These are phyloP conservation scores for Scatophagus argus DNA, from an alignment of 2,113 vertebrate species.

Conservation along the genomic window DNA sequence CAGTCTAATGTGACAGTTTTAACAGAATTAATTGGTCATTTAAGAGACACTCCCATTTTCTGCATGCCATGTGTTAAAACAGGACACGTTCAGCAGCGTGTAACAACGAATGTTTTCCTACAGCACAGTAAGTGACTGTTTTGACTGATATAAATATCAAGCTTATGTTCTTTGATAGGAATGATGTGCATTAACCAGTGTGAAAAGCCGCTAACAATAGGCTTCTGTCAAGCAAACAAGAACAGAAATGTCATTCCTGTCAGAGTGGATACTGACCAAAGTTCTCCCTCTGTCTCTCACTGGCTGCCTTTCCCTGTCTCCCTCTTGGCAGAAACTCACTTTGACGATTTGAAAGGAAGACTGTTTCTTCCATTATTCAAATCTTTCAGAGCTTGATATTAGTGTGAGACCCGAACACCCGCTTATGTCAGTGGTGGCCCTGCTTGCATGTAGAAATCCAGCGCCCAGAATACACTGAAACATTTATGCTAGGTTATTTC, in stretches of 20 bases:
- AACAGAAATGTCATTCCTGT: constrained; percentile 85
- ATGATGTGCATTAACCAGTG: constrained; percentile 79
- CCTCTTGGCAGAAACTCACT: constrained; percentile 82
- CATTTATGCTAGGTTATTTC: constrained; percentile 81
- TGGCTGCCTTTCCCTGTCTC: constrained; percentile 48
- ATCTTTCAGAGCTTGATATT: constrained; percentile 81
- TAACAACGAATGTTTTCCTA: constrained; percentile 49
- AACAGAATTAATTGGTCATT: background rate
- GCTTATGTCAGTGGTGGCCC: constrained; percentile 57
- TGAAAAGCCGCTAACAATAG: constrained; percentile 81
- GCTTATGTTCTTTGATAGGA: constrained; percentile 71
- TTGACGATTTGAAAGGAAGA: constrained; percentile 81
- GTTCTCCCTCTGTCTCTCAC: constrained; percentile 73
- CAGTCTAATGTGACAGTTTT: background rate
- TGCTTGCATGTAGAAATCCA: constrained; percentile 57
- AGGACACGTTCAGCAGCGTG: constrained; percentile 15
- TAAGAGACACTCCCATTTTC: background rate
- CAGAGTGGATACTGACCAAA: constrained; percentile 80
- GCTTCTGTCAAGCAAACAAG: constrained; percentile 83
- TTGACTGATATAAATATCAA: constrained; percentile 80
- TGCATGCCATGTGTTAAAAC: constrained; percentile 19
- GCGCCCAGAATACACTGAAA: constrained; percentile 74
- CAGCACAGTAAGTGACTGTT: constrained; percentile 55
- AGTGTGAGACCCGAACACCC: constrained; percentile 66
- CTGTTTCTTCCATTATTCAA: constrained; percentile 84